These are phyloP conservation scores for Melanotaenia parkinsoni DNA, from an alignment of 2,797 vertebrate genomes.

Conservation along the genomic window DNA sequence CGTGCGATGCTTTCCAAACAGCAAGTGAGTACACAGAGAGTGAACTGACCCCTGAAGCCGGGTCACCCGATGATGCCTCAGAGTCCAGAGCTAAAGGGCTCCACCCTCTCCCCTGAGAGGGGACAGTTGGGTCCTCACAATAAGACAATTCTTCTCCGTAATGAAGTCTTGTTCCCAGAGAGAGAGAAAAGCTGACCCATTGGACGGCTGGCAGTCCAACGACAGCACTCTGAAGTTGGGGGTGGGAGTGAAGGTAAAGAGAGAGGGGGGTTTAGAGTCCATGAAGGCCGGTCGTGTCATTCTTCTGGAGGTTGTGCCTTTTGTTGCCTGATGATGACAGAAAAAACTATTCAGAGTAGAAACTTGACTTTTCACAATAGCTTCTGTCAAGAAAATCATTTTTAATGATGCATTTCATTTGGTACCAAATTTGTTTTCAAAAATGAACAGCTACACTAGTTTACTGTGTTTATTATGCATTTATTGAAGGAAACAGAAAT, in stretches of 20 bases:
- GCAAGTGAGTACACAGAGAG: slow-evolving; percentile 75
- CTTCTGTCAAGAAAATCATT: neutral
- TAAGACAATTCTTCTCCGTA: slow-evolving; percentile 83
- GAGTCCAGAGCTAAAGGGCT: slow-evolving; percentile 70
- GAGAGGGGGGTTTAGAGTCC: slow-evolving; percentile 42
- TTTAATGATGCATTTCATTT: slow-evolving; percentile 3
- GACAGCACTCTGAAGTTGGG: slow-evolving; percentile 54
- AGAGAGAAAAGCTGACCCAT: slow-evolving; percentile 58
- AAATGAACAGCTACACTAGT: neutral
- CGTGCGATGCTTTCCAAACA: slow-evolving; percentile 79
- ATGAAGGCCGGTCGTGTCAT: slow-evolving; percentile 82
- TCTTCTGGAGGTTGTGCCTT: slow-evolving; percentile 69
- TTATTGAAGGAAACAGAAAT: neutral
- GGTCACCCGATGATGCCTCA: slow-evolving; percentile 74
- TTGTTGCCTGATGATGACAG: slow-evolving; percentile 52
- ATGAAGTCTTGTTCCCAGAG: slow-evolving; percentile 78
- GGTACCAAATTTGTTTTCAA: slow-evolving; percentile 1
- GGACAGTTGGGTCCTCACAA: slow-evolving; percentile 74
- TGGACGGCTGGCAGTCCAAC: slow-evolving; percentile 52
- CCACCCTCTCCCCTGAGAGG: slow-evolving; percentile 61
- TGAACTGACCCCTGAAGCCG: slow-evolving; percentile 80
- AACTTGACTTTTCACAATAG: slow-evolving; percentile 3
- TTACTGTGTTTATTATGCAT: neutral
- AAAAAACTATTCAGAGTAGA: slow-evolving; percentile 16
- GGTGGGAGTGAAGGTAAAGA: slow-evolving; percentile 40